Base-by-base conservation (phyloP, 2,113 vertebrate genomes). In the Leptodactylus fuscus region DNA sequence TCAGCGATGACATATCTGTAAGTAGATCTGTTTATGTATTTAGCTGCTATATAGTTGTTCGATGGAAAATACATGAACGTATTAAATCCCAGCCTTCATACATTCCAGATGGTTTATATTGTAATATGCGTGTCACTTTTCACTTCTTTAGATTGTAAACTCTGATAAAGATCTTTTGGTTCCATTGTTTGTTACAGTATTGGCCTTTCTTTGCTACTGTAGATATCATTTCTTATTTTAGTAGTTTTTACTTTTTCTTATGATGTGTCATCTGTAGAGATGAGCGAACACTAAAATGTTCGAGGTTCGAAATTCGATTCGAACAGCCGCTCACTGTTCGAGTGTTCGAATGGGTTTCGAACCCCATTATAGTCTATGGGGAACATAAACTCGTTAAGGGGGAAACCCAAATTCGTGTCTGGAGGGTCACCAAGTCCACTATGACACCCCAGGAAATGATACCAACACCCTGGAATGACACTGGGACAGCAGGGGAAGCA, bases 1-100 rank as follows among this genome's bases (percentile, higher is more conserved):
- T 99, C 91, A 97, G 94, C 53, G 98, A 99, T 91, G 97, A 99
- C 84, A 93, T 97, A 90, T 96, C 94, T 90, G 98, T 99, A 92
- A 96, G 98, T 95, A 90, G 22, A 55, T 69, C 32, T 82, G 86
- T 27, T 27, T 62, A 81, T 81, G 24, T 41, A 44, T 24, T 60
- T 27, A 62, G 8, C 32, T 58, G 22, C 38, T 58, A 22, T 22
- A 12, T 58, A 29, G 46, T 67, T 69, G 32, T 36, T 6, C 36
- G 15, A 69, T 69, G 65, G 32, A 38, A 69, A 69, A 36, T 10
- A 38, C 65, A 69, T 20, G 22, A 36, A 9, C 38, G 18, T 3
- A 38, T 67, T 67, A 67, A 67, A 67, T 67, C 62, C 16, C 34
- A 67, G 7, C 16, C 29, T 18, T 67, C 62, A 20, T 67, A 34